Base-by-base conservation (phyloP, 2,113 vertebrate genomes). In the Scytalopus superciliaris region DNA sequence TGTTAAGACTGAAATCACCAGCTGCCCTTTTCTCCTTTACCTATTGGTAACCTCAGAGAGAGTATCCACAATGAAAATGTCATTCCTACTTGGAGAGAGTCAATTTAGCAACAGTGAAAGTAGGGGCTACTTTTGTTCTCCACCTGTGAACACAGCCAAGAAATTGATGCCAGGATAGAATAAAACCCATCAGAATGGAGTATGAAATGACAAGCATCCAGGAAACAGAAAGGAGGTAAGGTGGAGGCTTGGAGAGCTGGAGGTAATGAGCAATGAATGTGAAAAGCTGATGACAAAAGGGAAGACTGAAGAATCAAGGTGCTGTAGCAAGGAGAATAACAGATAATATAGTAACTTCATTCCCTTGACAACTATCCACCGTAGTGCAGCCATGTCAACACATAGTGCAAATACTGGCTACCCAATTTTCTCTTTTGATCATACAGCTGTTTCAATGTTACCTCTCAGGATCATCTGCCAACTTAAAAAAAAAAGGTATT, bases 351-450 rank as follows among this genome's bases (percentile, higher is more conserved):
- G 10, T 21, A 60, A 42, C 35, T 80, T 66, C 7, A 35, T 66
- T 77, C 27, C 16, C 40, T 62, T 47, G 16, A 63, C 39, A 73
- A 31, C 24, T 40, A 4, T 2, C 13, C 2, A 14, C 13, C 14
- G 23, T 3, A 84, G 17, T 0, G 0, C 16, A 62, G 28, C 14
- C 31, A 16, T 8, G 13, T 33, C 52, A 67, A 47, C 30, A 47
- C 27, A n/a, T 0, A 35, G 13, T 2, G 7, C 8, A 60, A 63
- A 73, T 44, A 59, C 10, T n/a, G 11, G 21, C 49, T 72, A 14
- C 23, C 14, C 24, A 63, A 3, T 59, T 78, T 27, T 42, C 10
- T 42, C 42, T 55, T 82, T 75, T 45, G 30, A 56, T 45, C 47
- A 39, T 24, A 64, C 39, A 56, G 5, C 16, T 68, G 13, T 79